Conservation (phyloP, 2,888 invertebrate species). For the Lomographa bimaculata region DNA sequence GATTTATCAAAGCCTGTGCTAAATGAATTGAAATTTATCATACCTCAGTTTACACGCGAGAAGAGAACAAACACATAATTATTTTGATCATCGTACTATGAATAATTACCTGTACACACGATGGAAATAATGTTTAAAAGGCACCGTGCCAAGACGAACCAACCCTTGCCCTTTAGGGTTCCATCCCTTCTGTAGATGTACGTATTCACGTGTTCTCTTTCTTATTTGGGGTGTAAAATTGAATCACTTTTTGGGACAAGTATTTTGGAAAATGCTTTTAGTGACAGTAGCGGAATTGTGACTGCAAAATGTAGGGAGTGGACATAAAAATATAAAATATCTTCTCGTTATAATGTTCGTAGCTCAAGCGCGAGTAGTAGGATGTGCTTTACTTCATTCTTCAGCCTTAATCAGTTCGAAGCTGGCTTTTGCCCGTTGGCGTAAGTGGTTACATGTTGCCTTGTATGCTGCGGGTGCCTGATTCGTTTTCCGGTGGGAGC, state of each 20-base stretch:
- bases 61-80: conserved; percentile 35
- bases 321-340: too few relatives aligned
- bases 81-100: conserved; percentile 59
- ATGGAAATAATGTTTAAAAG: conserved; percentile 68
- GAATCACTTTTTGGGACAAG: conserved; percentile 58
- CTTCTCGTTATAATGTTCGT: too few relatives aligned
- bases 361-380: too few relatives aligned
- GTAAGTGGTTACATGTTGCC: too few relatives aligned
- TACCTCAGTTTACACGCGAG: conserved; percentile 23
- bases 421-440: too few relatives aligned
- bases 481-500: too few relatives aligned
- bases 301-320: too few relatives aligned
- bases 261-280: conserved; percentile 60
- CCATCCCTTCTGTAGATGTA: conserved; percentile 34
- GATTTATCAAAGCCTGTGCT: conserved; percentile 6
- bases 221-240: conserved; percentile 67
- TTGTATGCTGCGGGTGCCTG: too few relatives aligned
- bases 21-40: conserved; percentile 17
- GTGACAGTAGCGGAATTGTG: conserved; percentile 37
- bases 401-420: too few relatives aligned
- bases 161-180: conserved; percentile 50
- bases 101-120: conserved; percentile 61
- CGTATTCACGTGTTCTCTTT: conserved; percentile 47
- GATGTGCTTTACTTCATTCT: too few relatives aligned
- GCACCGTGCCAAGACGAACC: conserved; percentile 50